These are phyloP conservation scores for Diachasma alloeum DNA, from an alignment of 1,140 invertebrate genomes.

Conservation along the genomic window DNA sequence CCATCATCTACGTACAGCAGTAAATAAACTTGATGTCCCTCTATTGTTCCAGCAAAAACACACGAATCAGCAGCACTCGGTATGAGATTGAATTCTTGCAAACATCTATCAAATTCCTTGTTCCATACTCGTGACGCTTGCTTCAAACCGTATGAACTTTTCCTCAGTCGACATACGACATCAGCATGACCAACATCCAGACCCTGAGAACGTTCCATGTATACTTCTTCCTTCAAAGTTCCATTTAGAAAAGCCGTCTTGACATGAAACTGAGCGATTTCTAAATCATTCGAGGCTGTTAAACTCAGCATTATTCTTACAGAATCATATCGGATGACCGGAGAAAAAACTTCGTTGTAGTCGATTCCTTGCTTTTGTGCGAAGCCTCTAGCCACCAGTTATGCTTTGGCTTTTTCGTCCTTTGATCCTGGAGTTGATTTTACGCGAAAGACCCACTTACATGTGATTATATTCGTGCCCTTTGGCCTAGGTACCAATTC, in stretches of 20 bases:
- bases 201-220: not conserved
- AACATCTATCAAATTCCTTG: not conserved
- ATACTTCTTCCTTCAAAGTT: not conserved
- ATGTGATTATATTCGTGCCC: not conserved
- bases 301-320: not conserved
- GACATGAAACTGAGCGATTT: not conserved
- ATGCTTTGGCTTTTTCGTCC: not conserved
- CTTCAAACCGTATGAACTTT: not conserved
- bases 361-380: not conserved
- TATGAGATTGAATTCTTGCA: not conserved
- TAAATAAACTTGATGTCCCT: no score
- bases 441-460: not conserved
- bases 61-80: not conserved
- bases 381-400: not conserved
- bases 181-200: not conserved
- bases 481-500: not conserved
- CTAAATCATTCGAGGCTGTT: not conserved
- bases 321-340: not conserved
- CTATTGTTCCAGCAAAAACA: not conserved
- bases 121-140: not conserved
- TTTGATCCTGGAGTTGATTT: not conserved
- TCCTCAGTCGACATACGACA: not conserved
- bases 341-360: not conserved
- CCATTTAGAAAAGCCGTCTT: no score
- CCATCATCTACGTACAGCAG: no score